Evolutionary conservation across 2,888 invertebrate species (phyloP).

Genomic region (Scotopteryx bipunctaria): DNA sequence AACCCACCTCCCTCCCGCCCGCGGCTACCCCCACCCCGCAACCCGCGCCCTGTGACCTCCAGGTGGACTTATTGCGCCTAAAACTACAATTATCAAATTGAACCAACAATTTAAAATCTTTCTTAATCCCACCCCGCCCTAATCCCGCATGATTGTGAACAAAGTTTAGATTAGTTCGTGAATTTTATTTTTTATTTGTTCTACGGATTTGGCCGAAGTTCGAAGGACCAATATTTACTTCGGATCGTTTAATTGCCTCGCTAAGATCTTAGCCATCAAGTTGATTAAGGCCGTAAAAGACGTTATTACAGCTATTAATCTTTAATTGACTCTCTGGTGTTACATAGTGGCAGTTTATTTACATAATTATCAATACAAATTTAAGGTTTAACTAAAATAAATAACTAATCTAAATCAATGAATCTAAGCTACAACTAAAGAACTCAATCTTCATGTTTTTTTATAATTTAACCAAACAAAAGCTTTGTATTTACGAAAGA

Average conservation of each 20-base stretch:
- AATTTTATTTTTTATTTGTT: slow-evolving; percentile 27
- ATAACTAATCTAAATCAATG: no score
- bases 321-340: slow-evolving; percentile 19
- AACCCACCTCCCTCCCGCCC: slow-evolving; percentile 26
- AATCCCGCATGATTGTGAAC: slow-evolving; percentile 29
- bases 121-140: slow-evolving; percentile 2
- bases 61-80: slow-evolving; percentile 64
- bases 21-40: slow-evolving; percentile 26
- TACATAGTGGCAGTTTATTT: slow-evolving; percentile 11
- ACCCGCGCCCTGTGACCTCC: slow-evolving; percentile 37
- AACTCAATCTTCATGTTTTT: no score
- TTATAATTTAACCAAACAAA: no score
- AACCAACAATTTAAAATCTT: slow-evolving; percentile 29
- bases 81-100: slow-evolving; percentile 47
- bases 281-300: slow-evolving; percentile 29
- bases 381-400: no score
- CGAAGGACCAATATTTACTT: slow-evolving; percentile 32
- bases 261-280: slow-evolving; percentile 29
- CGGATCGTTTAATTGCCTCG: slow-evolving; percentile 34
- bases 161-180: slow-evolving; percentile 31
- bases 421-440: no score
- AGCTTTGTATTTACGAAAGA: no score
- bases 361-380: slow-evolving; percentile 1
- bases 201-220: slow-evolving; percentile 20
- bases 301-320: slow-evolving; percentile 31